Percentiles rank a stretch among this genome's conserved stretches.
Conservation (phyloP, 37 sponge, comb jelly and placozoan genomes). For the Lycopodina hypogea region DNA sequence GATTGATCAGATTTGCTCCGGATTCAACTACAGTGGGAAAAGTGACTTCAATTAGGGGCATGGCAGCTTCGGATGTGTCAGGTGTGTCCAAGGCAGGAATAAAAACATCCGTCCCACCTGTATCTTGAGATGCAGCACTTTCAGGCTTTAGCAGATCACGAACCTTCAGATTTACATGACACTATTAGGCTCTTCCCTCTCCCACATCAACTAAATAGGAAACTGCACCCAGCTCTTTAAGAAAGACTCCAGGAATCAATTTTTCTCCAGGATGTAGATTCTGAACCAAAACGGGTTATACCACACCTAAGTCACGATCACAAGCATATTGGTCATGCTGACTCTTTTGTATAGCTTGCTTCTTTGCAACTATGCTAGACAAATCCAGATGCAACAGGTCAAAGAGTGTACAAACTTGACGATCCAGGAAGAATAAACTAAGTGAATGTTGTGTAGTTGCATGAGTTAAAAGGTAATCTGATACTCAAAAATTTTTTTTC, state of each 20-base stretch:
- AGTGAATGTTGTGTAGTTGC: constrained; percentile 2
- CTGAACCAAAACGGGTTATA: neutral
- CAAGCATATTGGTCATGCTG: constrained; percentile 2
- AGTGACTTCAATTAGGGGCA: neutral
- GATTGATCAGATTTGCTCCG: neutral
- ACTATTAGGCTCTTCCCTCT: neutral
- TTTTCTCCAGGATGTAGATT: neutral
- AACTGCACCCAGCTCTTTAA: neutral
- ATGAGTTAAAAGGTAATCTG: constrained; percentile 27
- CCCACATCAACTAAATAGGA: neutral
- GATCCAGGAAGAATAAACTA: neutral
- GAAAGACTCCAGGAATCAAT: neutral
- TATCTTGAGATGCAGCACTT: neutral
- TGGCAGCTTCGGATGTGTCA: neutral
- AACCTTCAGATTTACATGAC: neutral
- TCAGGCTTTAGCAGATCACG: too few species aligned
- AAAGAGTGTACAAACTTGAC: neutral
- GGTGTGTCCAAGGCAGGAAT: neutral
- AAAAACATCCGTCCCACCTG: neutral
- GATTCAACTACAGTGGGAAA: neutral
- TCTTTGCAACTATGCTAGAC: neutral
- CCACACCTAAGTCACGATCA: neutral
- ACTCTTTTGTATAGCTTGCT: neutral
- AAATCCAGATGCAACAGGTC: neutral
- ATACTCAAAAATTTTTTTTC: constrained; percentile 6